These are phyloP conservation scores for Drosophila parthenogenetica DNA, from an alignment of 2,888 invertebrate species.

Conservation along the genomic window DNA sequence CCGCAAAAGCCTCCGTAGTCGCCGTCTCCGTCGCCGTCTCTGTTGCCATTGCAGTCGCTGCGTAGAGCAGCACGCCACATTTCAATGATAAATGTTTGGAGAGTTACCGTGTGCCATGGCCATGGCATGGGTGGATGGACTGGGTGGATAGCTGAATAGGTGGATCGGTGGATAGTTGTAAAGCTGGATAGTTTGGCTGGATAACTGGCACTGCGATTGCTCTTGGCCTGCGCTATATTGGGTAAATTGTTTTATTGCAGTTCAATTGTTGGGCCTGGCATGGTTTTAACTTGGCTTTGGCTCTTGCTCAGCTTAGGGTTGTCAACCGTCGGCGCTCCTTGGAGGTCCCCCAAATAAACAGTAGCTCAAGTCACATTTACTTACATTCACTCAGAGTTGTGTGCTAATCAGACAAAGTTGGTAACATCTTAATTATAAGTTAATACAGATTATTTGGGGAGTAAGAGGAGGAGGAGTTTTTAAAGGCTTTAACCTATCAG, in stretches of 20 bases:
- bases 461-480: too few relatives aligned
- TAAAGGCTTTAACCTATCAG: too few relatives aligned
- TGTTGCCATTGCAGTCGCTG: conserved; percentile 35
- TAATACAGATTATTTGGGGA: too few relatives aligned
- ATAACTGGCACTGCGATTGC: conserved; percentile 70
- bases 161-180: conserved; percentile 19
- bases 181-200: conserved; percentile 16
- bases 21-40: conserved; percentile 25
- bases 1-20: conserved; percentile 72
- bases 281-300: conserved; percentile 34
- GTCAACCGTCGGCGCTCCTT: conserved; percentile 82
- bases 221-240: conserved; percentile 78
- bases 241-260: conserved; percentile 84
- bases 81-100: conserved; percentile 82
- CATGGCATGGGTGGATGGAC: conserved; percentile 10
- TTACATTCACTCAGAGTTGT: conserved; percentile 4
- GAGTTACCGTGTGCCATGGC: conserved; percentile 38
- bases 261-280: conserved; percentile 79
- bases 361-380: conserved; percentile 45
- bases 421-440: too few relatives aligned
- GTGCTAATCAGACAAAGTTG: neutral
- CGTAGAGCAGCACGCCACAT: conserved; percentile 77
- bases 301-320: conserved; percentile 53
- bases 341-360: conserved; percentile 74
- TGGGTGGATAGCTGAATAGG: conserved; percentile 26